Conservation (phyloP, 2,113 vertebrate species). For the Chionomys nivalis region DNA sequence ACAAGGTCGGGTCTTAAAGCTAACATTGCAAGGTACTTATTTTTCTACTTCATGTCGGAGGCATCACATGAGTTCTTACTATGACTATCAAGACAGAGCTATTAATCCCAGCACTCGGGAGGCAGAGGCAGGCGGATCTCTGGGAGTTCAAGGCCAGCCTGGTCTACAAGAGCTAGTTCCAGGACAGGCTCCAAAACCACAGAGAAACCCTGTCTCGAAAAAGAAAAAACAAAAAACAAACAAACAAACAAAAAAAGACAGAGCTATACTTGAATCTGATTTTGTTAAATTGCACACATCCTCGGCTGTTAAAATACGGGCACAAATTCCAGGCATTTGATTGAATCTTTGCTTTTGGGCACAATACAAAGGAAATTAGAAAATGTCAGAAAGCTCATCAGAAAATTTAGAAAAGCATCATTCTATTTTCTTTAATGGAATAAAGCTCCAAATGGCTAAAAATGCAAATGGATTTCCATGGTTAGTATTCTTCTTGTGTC, state of each 20-base stretch:
- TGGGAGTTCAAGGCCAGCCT: no score
- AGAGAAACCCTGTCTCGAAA: no score
- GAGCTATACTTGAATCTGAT: constrained; percentile 34
- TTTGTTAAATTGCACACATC: background rate
- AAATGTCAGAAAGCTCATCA: constrained; percentile 10
- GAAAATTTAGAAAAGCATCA: background rate
- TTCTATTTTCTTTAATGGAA: background rate
- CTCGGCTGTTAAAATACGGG: background rate
- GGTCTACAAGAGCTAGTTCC: no score
- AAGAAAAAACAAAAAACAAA: no score
- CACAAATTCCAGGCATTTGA: background rate
- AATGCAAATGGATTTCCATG: background rate
- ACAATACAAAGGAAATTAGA: background rate
- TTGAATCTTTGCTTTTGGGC: background rate
- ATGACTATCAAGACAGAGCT: background rate
- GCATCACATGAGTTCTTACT: background rate
- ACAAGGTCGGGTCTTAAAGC: background rate
- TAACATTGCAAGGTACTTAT: background rate
- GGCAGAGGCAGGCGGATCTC: no score
- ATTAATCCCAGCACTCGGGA: no score
- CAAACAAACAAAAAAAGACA: no score
- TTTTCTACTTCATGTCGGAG: background rate
- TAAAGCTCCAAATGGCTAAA: background rate
- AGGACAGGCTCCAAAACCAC: no score
- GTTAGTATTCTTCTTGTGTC: background rate